Base-by-base conservation (phyloP, 2,797 vertebrate species). In the Nyctalus aviator region DNA sequence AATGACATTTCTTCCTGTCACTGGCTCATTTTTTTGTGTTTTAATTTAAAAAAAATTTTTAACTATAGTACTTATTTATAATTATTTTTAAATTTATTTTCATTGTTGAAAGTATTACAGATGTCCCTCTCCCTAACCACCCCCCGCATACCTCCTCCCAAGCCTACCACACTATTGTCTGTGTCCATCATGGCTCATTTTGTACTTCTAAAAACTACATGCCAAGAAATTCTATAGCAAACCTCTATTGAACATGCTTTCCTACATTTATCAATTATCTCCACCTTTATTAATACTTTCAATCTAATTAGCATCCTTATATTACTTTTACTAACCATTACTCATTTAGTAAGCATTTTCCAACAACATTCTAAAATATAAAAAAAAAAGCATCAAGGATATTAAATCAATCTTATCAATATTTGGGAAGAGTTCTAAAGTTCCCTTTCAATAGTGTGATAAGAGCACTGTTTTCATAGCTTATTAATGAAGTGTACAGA, bases 281-380 rank as follows among this genome's bases (percentile, higher is more conserved):
- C 35, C 18, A 87, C 6, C 44, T 48, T 64, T 53, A 84, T 48
- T 83, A 78, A 6, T 84, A 77, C 88, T 59, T 91, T 27, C 21
- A 91, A 83, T 91, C 46, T 83, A 78, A 91, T 50, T 25, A 93
- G 64, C 21, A 87, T 23, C 6, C 59, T 72, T 30, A 9, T 41
- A 90, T 73, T 79, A 95, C 32, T 82, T 71, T 82, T 93, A 81
- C 20, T 75, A 87, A 82, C 55, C 66, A 93, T 78, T 90, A 78
- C 1, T 71, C 64, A 91, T 78, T 87, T 57, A 87, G 17, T 57
- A 90, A 53, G 62, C 46, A 87, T 57, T 77, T 90, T 90, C 62
- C 35, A 95, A 64, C 23, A 93, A 23, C 71, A 76, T 75, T 82
- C 69, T 82, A 87, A 87, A 87, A 69, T 66, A 50, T 71, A 48